Conservation (phyloP, 2,113 vertebrate species). For the Trematocara nigrifrons region DNA sequence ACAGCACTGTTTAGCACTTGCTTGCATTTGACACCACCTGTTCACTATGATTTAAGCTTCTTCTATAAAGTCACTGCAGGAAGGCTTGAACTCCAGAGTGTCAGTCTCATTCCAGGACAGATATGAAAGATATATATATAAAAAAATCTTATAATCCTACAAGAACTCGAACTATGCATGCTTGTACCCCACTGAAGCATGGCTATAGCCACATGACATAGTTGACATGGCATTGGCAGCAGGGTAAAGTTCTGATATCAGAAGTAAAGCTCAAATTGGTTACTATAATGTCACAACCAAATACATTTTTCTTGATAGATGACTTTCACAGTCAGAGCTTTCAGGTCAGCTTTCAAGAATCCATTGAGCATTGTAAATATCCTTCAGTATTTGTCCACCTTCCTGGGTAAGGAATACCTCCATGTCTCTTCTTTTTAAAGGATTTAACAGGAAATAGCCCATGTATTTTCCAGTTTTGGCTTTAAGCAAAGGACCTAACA, state of each 20-base stretch:
- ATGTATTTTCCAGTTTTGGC: constrained; percentile 31
- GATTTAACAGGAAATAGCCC: constrained; percentile 32
- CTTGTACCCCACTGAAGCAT: constrained; percentile 25
- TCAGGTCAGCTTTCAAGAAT: constrained; percentile 8
- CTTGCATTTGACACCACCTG: background rate
- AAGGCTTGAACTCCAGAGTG: background rate
- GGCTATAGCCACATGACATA: constrained; percentile 11
- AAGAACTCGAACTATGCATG: constrained; percentile 52
- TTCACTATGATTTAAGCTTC: background rate
- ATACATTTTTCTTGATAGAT: background rate
- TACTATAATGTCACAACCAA: background rate
- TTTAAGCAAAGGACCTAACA: constrained; percentile 33
- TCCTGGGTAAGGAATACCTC: constrained; percentile 61
- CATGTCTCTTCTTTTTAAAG: constrained; percentile 64
- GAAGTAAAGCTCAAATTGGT: background rate
- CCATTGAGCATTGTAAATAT: constrained; percentile 76
- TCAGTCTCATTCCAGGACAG: background rate
- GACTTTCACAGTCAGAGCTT: background rate
- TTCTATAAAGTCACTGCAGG: background rate
- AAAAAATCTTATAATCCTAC: background rate
- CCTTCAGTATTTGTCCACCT: constrained; percentile 53
- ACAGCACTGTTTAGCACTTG: background rate
- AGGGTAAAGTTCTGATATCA: background rate
- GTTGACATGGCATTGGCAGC: background rate
- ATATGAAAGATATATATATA: background rate